Evolutionary conservation across 1,140 invertebrate species (phyloP).

Genomic region (Pinna nobilis): DNA sequence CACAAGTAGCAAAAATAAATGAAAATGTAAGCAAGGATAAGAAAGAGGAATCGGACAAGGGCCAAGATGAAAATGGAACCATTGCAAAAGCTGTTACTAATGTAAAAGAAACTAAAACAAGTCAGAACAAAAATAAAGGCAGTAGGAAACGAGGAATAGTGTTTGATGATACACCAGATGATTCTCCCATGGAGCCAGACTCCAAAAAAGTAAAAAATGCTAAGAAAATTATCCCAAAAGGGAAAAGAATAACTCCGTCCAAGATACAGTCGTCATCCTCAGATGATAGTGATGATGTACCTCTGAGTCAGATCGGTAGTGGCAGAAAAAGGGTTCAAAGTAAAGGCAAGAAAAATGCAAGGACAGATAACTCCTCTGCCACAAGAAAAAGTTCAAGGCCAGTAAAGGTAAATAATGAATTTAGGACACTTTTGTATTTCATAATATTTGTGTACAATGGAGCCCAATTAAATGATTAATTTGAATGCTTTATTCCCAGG

Average conservation of each 20-base stretch:
- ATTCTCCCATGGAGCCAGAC: slow-evolving; percentile 33
- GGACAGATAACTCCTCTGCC: slow-evolving; percentile 34
- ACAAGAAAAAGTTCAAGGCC: slow-evolving; percentile 38
- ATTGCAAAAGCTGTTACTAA: background rate
- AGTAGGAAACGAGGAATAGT: slow-evolving; percentile 8
- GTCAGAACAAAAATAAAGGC: background rate
- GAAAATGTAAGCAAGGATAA: background rate
- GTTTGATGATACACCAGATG: slow-evolving; percentile 20
- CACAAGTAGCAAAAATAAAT: slow-evolving; percentile 2
- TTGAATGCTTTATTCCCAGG: too few species aligned
- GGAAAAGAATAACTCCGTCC: slow-evolving; percentile 14
- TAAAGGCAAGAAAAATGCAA: slow-evolving; percentile 35
- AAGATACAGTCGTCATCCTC: slow-evolving; percentile 20
- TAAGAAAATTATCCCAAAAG: slow-evolving; percentile 33
- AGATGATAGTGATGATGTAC: slow-evolving; percentile 40
- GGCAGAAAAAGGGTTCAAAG: slow-evolving; percentile 25
- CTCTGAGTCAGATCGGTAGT: slow-evolving; percentile 32
- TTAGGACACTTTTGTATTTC: background rate
- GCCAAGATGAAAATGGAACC: slow-evolving; percentile 2
- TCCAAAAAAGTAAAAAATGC: slow-evolving; percentile 34
- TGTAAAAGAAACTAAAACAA: slow-evolving; percentile 2
- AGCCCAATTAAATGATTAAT: background rate
- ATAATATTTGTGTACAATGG: background rate
- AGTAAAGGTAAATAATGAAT: slow-evolving; percentile 15
- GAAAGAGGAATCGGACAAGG: background rate